Percentiles rank a stretch among this genome's conserved stretches.
phyloP scores from a whole-genome alignment of 1,140 invertebrate species.

The Hermetia illucens region DNA sequence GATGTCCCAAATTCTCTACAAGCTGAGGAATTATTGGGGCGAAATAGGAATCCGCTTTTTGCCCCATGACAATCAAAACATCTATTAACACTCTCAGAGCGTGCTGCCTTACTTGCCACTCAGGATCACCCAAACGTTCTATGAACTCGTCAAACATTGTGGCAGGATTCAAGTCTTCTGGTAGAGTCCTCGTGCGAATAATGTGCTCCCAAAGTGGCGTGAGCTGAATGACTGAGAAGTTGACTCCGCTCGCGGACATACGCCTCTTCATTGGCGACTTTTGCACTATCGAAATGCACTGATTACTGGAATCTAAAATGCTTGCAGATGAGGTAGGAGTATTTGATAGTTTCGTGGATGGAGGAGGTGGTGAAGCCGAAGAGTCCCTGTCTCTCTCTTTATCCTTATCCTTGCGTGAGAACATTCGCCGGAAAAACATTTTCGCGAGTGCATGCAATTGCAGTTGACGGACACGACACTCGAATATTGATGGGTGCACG shows the following conservation, averaged over 20 bases:
- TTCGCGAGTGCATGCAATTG: too few species aligned
- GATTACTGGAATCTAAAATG: too few species aligned
- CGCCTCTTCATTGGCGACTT: too few species aligned
- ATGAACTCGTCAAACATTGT: conserved; percentile 51
- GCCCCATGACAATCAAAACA: conserved; percentile 49
- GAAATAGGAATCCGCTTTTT: conserved; percentile 44
- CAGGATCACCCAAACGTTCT: conserved; percentile 55
- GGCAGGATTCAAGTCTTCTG: conserved; percentile 44
- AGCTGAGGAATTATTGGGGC: conserved; percentile 45
- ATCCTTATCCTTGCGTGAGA: conserved; percentile 15
- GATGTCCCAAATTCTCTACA: conserved; percentile 56
- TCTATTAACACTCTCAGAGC: conserved; percentile 59
- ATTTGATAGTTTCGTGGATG: too few species aligned
- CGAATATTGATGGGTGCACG: too few species aligned
- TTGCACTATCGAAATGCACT: too few species aligned
- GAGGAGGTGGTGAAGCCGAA: not conserved
- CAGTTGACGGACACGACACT: too few species aligned
- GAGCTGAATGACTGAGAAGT: conserved; percentile 35
- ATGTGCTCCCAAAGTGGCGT: conserved; percentile 65
- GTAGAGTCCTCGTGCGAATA: conserved; percentile 40
- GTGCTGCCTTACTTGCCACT: conserved; percentile 68
- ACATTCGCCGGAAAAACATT: conserved; percentile 19
- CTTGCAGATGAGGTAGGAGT: too few species aligned
- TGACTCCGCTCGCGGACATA: too few species aligned
- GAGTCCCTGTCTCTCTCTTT: too few species aligned